Percentiles rank a stretch among this genome's conserved stretches.
phyloP scores from a whole-genome alignment of 1,140 invertebrate genomes.

The Camponotus vicinus region DNA sequence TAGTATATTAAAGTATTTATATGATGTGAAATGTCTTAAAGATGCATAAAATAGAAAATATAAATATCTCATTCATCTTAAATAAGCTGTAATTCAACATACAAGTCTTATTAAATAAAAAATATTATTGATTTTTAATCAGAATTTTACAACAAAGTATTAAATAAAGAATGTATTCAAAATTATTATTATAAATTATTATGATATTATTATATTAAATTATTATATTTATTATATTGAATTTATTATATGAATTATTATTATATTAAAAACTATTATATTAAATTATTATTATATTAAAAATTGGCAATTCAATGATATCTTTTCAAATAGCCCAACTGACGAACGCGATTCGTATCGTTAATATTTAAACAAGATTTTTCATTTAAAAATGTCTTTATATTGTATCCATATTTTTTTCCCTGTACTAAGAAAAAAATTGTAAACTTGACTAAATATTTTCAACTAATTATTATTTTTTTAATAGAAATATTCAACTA shows the following conservation, averaged over 20 bases:
- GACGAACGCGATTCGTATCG: background rate
- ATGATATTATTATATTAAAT: no score
- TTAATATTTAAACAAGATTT: background rate
- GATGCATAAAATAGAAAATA: background rate
- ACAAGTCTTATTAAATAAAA: background rate
- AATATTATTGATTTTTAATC: background rate
- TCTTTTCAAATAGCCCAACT: background rate
- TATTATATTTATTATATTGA: no score
- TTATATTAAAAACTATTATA: no score
- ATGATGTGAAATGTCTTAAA: background rate
- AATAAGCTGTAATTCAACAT: background rate
- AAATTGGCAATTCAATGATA: background rate
- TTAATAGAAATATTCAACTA: no score
- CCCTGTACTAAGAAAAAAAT: no score
- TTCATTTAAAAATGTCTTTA: background rate
- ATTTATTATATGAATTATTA: no score
- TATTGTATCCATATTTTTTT: no score
- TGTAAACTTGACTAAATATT: no score
- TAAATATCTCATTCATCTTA: background rate
- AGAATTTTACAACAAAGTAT: background rate
- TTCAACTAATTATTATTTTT: no score
- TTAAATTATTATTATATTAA: background rate
- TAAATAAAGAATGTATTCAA: background rate
- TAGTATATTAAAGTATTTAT: background rate
- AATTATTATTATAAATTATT: no score